Evolutionary conservation across 2,888 invertebrate genomes (phyloP).

Genomic region (Ellobium chinense): DNA sequence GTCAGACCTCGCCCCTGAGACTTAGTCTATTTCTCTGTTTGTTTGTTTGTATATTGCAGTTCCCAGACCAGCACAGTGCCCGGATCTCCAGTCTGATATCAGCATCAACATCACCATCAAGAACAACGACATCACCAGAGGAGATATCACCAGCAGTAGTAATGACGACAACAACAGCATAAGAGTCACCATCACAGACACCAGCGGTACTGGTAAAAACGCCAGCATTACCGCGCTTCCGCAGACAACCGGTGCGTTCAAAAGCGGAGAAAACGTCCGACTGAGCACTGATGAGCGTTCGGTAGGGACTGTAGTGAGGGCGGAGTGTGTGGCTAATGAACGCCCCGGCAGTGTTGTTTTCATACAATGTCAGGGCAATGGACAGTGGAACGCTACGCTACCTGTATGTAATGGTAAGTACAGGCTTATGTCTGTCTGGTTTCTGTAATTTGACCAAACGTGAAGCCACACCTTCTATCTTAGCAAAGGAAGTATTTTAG

Average conservation of each 20-base stretch:
- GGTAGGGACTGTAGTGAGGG: neutral
- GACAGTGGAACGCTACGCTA: conserved; percentile 6
- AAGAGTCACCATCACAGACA: neutral
- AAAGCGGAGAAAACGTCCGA: neutral
- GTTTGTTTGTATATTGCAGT: too few species aligned
- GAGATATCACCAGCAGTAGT: neutral
- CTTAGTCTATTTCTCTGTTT: too few species aligned
- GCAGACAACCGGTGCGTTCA: neutral
- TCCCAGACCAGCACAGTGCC: too few species aligned
- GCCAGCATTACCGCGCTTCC: neutral
- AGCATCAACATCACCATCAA: neutral
- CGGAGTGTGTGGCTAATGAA: neutral
- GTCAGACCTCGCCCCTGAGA: too few species aligned
- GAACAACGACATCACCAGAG: neutral
- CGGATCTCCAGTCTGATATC: neutral
- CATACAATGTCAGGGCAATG: neutral
- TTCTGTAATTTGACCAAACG: too few species aligned
- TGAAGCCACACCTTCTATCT: too few species aligned
- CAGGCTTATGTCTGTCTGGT: too few species aligned
- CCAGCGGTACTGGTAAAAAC: neutral
- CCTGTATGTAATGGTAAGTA: neutral
- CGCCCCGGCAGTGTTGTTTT: neutral
- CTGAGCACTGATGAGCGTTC: neutral
- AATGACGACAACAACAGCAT: neutral
- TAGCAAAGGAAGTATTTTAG: too few species aligned